These are phyloP conservation scores for Ichneumon xanthorius DNA, from an alignment of 2,888 invertebrate species.

Conservation along the genomic window DNA sequence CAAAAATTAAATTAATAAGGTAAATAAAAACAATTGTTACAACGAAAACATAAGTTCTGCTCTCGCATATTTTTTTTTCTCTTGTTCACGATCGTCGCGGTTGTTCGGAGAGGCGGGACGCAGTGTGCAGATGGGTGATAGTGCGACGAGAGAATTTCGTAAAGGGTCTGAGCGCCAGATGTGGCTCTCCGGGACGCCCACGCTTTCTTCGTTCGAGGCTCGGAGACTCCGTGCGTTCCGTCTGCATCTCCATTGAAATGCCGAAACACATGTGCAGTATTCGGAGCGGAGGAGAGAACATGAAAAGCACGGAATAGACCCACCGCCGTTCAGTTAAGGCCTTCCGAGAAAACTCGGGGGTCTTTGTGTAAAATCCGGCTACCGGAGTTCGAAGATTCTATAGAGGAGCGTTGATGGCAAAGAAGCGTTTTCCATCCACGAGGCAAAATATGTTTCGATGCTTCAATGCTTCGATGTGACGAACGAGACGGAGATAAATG, in stretches of 20 bases:
- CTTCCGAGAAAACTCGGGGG: constrained; percentile 51
- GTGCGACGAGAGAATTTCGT: constrained; percentile 31
- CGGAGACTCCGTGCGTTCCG: constrained; percentile 36
- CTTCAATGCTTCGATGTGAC: neutral
- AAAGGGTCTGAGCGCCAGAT: constrained; percentile 69
- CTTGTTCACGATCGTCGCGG: neutral
- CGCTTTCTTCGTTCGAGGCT: constrained; percentile 43
- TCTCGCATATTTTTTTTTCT: neutral
- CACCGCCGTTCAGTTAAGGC: constrained; percentile 28
- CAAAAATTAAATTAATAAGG: neutral
- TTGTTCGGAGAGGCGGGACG: neutral
- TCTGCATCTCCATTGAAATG: constrained; percentile 53
- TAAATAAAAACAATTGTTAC: neutral
- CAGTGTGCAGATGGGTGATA: constrained; percentile 9
- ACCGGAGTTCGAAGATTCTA: constrained; percentile 19
- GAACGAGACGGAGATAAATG: constrained; percentile 10
- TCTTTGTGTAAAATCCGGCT: constrained; percentile 26
- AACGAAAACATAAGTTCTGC: neutral
- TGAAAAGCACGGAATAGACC: constrained; percentile 50
- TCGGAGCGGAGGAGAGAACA: constrained; percentile 13
- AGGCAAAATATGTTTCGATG: constrained; percentile 7
- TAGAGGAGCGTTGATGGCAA: neutral
- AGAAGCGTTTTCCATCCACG: neutral
- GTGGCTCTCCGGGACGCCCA: constrained; percentile 47
- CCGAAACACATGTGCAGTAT: constrained; percentile 65